These are phyloP conservation scores for Aythya baeri DNA, from an alignment of 2,113 vertebrate species.

Conservation along the genomic window DNA sequence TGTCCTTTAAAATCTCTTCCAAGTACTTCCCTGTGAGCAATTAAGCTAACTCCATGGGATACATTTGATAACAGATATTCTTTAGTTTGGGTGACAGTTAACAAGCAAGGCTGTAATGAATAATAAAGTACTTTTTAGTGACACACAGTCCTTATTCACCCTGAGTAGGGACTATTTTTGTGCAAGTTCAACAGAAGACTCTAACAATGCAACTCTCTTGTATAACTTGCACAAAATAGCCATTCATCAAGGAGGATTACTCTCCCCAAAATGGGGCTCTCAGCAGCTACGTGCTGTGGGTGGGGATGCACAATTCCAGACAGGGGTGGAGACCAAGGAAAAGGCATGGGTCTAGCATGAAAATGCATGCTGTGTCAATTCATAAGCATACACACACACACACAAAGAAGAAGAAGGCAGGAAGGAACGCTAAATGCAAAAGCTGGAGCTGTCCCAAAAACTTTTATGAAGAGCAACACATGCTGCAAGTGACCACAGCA, in stretches of 20 bases:
- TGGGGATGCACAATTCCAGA: conserved; percentile 74
- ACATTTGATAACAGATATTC: conserved; percentile 75
- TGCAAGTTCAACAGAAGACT: conserved; percentile 73
- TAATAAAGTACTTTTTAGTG: conserved; percentile 73
- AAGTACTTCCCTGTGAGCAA: conserved; percentile 73
- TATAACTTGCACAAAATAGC: conserved; percentile 77
- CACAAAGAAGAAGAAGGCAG: no score
- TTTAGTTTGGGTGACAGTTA: conserved; percentile 70
- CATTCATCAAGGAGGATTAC: conserved; percentile 77
- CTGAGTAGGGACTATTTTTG: conserved; percentile 74
- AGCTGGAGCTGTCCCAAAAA: background rate
- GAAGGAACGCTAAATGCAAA: background rate
- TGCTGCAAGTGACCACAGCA: background rate
- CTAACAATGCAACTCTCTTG: conserved; percentile 77
- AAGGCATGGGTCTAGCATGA: conserved; percentile 59
- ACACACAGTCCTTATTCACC: conserved; percentile 73
- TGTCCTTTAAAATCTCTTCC: conserved; percentile 70
- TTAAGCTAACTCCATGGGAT: conserved; percentile 67
- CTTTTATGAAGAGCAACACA: background rate
- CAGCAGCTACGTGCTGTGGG: conserved; percentile 71
- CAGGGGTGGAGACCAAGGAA: conserved; percentile 73
- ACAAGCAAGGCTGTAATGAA: conserved; percentile 71
- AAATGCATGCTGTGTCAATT: conserved; percentile 68
- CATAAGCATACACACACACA: background rate
- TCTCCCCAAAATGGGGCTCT: conserved; percentile 66